Conservation (phyloP, 1,140 invertebrate genomes). For the Ceratitis capitata region DNA sequence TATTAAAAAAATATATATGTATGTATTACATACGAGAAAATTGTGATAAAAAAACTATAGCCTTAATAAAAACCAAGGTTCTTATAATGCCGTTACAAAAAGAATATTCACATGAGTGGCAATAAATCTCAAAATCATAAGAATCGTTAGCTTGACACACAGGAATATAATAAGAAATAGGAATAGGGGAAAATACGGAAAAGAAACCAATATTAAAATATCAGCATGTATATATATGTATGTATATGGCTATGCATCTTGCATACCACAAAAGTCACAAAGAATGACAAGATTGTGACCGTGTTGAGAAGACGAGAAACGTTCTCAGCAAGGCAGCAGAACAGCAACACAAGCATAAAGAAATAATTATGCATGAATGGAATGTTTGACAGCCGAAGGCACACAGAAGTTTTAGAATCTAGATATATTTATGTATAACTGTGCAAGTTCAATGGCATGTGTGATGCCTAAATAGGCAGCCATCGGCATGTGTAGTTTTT, state of each 20-base stretch:
- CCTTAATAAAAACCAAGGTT: too few species aligned
- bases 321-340: neutral
- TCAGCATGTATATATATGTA: too few species aligned
- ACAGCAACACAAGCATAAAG: neutral
- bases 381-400: conserved; percentile 6
- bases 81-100: too few species aligned
- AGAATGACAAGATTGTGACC: neutral
- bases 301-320: neutral
- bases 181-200: neutral
- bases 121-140: neutral
- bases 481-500: too few species aligned
- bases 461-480: neutral
- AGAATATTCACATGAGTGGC: neutral
- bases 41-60: too few species aligned
- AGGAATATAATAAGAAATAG: neutral
- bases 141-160: neutral
- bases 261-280: too few species aligned
- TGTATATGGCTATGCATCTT: too few species aligned
- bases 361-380: neutral
- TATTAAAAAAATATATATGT: too few species aligned
- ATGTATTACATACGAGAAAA: too few species aligned
- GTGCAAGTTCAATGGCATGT: neutral
- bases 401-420: neutral
- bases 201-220: too few species aligned
- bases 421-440: neutral